Evolutionary conservation across 2,113 vertebrate species (phyloP), one percentile per base, ranked within the genome.

Genomic region (Petaurus breviceps): DNA sequence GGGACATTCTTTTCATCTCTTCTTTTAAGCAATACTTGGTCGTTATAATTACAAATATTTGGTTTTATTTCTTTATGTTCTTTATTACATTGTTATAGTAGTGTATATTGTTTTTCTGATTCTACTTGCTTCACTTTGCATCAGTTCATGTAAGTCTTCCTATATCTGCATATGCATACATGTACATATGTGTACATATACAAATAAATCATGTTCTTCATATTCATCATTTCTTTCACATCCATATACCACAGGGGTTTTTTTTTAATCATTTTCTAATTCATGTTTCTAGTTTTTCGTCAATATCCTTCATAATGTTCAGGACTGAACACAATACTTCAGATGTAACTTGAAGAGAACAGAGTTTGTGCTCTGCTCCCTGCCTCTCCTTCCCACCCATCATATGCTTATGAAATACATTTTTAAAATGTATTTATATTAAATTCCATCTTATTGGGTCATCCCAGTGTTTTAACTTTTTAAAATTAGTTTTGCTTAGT

Each of bases 361-460:
- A 6, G 3, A 0, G 8, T 14, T n/a, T 1, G 7, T 0, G 0
- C 5, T 23, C 25, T 61, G 31, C 19, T n/a, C 43, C 23, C 43
- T 14, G 37, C 0, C 0, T 23, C 3, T 2, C 26, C 10, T 16
- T 2, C 47, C 10, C 55, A 1, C 28, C 1, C 2, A 0, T 50
- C 0, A 84, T 43, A 1, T 84, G 37, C 68, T 43, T 43, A 84
- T 84, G 22, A 77, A 43, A 16, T 0, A 9, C 6, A n/a, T 2
- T 46, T 8, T 51, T 6, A 23, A 19, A 2, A 52, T 22, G 0
- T 0, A 5, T 12, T 12, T 0, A 0, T 31, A 51, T 51, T 49
- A 51, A 11, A 22, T 61, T 26, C 49, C 28, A n/a, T 91, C 24
- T 89, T 37, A 84, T 23, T 43, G 19, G n/a, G 19, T 43, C 6